Conservation (phyloP, 1,140 invertebrate species). For the Carcinoscorpius rotundicauda region DNA sequence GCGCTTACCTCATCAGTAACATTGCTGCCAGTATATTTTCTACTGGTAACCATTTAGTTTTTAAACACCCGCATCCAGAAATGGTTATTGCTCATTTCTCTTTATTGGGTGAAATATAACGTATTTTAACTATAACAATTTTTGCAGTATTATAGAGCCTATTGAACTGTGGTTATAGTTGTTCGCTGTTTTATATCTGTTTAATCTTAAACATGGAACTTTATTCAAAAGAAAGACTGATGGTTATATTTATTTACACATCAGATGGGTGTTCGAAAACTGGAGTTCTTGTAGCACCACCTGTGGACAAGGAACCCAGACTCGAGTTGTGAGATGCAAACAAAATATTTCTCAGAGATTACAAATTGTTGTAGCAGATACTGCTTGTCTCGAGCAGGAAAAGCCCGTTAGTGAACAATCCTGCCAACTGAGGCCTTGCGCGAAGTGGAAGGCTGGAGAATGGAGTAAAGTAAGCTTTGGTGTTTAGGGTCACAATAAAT, state of each 20-base stretch:
- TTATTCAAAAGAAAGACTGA: background rate
- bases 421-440: conserved; percentile 26
- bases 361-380: conserved; percentile 37
- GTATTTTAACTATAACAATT: too few species aligned
- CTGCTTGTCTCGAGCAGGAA: conserved; percentile 22
- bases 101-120: too few species aligned
- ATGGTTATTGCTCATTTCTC: too few species aligned
- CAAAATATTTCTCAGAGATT: conserved; percentile 39
- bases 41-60: too few species aligned
- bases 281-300: conserved; percentile 51
- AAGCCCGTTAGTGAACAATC: conserved; percentile 26
- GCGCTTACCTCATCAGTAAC: too few species aligned
- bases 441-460: conserved; percentile 22
- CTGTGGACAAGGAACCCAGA: conserved; percentile 51
- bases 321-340: conserved; percentile 39
- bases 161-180: too few species aligned
- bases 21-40: too few species aligned
- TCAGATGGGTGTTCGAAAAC: conserved; percentile 39
- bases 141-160: too few species aligned
- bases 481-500: too few species aligned
- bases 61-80: too few species aligned
- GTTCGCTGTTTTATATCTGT: too few species aligned
- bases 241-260: conserved; percentile 2
- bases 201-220: too few species aligned
- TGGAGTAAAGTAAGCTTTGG: conserved; percentile 27